Evolutionary conservation across 2,797 vertebrate species (phyloP).

Genomic region (Sebastiscus albofasciatus): DNA sequence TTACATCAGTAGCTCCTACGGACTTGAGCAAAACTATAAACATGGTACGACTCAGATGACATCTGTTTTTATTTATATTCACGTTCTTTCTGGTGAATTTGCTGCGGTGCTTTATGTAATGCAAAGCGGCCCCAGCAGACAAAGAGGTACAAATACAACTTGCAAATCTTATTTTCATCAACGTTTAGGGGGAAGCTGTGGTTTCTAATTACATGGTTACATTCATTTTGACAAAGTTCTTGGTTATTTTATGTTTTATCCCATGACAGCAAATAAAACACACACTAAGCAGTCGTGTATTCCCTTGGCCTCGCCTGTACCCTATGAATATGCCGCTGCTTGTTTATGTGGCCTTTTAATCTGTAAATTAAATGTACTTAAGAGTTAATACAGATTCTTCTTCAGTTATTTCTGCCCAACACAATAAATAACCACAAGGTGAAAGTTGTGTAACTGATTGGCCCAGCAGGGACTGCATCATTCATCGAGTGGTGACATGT

Average conservation of each 20-base stretch:
- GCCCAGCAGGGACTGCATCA: constrained; percentile 30
- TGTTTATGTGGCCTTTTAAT: not conserved
- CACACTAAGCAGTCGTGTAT: not conserved
- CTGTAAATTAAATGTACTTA: not conserved
- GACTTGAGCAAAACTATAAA: constrained; percentile 29
- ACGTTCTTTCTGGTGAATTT: constrained; percentile 32
- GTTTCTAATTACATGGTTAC: not conserved
- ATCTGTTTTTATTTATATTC: constrained; percentile 54
- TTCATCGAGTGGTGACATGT: constrained; percentile 28
- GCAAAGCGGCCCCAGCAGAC: not conserved
- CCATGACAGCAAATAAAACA: not conserved
- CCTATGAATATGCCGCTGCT: not conserved
- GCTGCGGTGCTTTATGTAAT: not conserved
- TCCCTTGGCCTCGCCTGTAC: not conserved
- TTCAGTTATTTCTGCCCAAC: constrained; percentile 7
- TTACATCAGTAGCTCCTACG: not conserved
- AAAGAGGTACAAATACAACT: not conserved
- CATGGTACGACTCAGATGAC: constrained; percentile 23
- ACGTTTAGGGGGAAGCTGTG: not conserved
- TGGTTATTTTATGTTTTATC: not conserved
- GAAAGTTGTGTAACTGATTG: constrained; percentile 38
- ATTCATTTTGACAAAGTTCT: not conserved
- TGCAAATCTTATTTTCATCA: not conserved
- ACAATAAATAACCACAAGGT: constrained; percentile 27
- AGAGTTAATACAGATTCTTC: not conserved